Evolutionary conservation across 2,888 invertebrate species (phyloP).

Genomic region (Kryphioiulus occultus): DNA sequence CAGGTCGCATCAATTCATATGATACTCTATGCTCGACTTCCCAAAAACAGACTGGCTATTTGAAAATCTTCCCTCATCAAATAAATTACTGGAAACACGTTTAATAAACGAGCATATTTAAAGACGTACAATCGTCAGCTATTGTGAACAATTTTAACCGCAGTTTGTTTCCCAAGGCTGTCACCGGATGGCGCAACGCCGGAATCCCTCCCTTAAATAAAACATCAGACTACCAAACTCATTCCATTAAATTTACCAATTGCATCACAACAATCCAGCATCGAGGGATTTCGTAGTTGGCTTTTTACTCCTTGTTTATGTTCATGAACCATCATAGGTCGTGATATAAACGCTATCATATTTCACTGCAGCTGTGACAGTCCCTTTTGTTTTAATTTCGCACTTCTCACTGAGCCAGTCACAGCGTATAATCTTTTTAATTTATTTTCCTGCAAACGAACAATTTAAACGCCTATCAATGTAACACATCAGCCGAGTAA

Average conservation of each 20-base stretch:
- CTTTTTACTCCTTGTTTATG: neutral
- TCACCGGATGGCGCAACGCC: neutral
- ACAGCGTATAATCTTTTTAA: constrained; percentile 27
- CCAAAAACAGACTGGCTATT: too few relatives aligned
- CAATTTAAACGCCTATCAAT: constrained; percentile 38
- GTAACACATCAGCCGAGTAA: constrained; percentile 39
- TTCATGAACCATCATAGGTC: neutral
- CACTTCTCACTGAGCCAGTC: constrained; percentile 6
- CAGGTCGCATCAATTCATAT: too few relatives aligned
- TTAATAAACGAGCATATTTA: too few relatives aligned
- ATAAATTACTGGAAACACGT: too few relatives aligned
- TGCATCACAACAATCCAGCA: neutral
- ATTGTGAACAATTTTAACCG: too few relatives aligned
- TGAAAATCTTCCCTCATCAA: too few relatives aligned
- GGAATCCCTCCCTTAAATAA: neutral
- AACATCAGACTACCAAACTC: constrained; percentile 17
- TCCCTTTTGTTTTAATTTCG: constrained; percentile 36
- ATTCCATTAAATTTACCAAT: constrained; percentile 8
- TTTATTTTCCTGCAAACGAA: constrained; percentile 39
- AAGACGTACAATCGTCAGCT: too few relatives aligned
- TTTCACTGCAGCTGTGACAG: constrained; percentile 40
- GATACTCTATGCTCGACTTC: too few relatives aligned
- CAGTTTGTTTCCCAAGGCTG: neutral
- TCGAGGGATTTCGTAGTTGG: neutral
- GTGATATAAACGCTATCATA: constrained; percentile 22